These are phyloP conservation scores for Drosophila infuscata DNA, from an alignment of 2,888 invertebrate species.

Conservation along the genomic window DNA sequence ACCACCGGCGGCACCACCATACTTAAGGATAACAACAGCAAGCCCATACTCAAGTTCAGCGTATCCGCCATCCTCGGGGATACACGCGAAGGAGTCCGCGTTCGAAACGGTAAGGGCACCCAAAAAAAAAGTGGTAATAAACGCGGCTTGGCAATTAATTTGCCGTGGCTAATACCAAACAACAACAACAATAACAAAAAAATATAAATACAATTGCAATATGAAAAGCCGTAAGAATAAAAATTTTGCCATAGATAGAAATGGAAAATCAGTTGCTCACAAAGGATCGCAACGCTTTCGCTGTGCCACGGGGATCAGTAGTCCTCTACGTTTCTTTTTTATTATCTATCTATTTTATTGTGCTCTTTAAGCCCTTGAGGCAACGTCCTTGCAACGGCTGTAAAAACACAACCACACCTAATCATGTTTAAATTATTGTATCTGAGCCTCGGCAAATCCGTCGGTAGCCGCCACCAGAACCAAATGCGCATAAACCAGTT, in stretches of 20 bases:
- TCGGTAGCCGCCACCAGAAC: constrained; percentile 63
- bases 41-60: constrained; percentile 95
- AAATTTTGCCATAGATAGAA: constrained; percentile 41
- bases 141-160: constrained; percentile 73
- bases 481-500: constrained; percentile 82
- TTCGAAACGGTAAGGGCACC: constrained; percentile 84
- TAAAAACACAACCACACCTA: constrained; percentile 84
- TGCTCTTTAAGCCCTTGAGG: constrained; percentile 77
- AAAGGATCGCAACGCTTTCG: constrained; percentile 58
- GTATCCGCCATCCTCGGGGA: constrained; percentile 94
- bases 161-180: constrained; percentile 73
- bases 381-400: constrained; percentile 76
- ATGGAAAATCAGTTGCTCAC: constrained; percentile 6
- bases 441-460: constrained; percentile 57
- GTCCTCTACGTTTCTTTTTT: constrained; percentile 35
- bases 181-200: constrained; percentile 56
- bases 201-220: constrained; percentile 63
- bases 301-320: constrained; percentile 63
- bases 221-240: constrained; percentile 76
- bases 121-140: constrained; percentile 46
- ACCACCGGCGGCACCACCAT: constrained; percentile 68
- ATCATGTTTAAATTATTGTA: constrained; percentile 85
- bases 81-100: constrained; percentile 85
- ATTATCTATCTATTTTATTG: constrained; percentile 55
- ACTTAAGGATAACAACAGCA: constrained; percentile 86